Base-by-base conservation (phyloP, 2,888 invertebrate genomes). In the Vannuccia rotundouncinata region DNA sequence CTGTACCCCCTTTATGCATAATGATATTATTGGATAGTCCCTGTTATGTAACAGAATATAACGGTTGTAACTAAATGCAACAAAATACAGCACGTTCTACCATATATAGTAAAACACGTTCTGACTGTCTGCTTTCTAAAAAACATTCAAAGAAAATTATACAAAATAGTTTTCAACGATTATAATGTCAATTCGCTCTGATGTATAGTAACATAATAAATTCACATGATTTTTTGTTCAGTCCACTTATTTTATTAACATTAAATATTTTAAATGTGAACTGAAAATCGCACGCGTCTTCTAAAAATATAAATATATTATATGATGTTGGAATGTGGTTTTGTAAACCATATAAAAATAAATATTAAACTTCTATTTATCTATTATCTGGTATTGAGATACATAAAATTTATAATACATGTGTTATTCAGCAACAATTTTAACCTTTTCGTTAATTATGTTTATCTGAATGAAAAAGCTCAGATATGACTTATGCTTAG, bases 91-190 rank as follows among this genome's bases (percentile, higher is more conserved):
- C 66, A 66, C 66, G 66, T 66, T 66, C 25, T 13, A 66, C 66
- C 25, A 66, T 66, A 66, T 45, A 45, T 22, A 66, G 66, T 66
- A 66, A 66, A 66, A 66, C 66, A 66, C 66, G 66, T 66, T 66
- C 66, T 66, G 25, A 66, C 66, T 66, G 13, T 66, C 66, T 66
- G 66, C 66, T 66, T 66, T 66, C 66, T 66, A 66, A 66, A 66
- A 66, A 66, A 22, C 66, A n/a, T 66, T 27, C 13, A 66, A 45
- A 66, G 66, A 66, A 66, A 66, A 27, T 66, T 17, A 66, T 66
- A 66, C 66, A 66, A 66, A 66, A 66, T 66, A 66, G 66, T 66
- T 66, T 66, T 66, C 66, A 66, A 66, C 66, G 66, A 22, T 13
- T 66, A 66, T 22, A 66, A 27, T 66, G 66, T 66, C 22, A 66